Conservation (phyloP, 2,113 vertebrate genomes). For the Syngnathoides biaculeatus region DNA sequence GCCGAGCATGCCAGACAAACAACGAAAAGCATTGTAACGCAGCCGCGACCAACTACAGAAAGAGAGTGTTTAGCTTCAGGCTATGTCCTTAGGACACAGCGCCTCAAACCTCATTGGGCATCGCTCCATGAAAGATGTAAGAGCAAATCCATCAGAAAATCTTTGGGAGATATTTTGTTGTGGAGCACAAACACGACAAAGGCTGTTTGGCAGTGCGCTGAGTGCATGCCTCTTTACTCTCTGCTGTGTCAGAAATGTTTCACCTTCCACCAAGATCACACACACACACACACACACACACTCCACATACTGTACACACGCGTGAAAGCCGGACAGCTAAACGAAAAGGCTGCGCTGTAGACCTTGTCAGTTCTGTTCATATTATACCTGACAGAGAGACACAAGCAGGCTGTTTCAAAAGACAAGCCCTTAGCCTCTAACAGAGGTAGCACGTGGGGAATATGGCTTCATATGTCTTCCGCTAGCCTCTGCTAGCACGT, state of each 20-base stretch:
- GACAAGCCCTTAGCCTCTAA: constrained; percentile 46
- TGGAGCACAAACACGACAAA: constrained; percentile 43
- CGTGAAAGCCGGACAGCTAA: constrained; percentile 56
- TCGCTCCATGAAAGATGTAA: constrained; percentile 84
- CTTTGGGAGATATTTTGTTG: constrained; percentile 54
- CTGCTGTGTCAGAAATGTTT: constrained; percentile 64
- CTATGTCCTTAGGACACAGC: constrained; percentile 78
- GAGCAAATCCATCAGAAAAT: constrained; percentile 70
- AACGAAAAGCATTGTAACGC: constrained; percentile 49
- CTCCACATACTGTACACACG: background rate
- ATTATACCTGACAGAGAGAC: constrained; percentile 60
- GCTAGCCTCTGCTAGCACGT: constrained; percentile 17
- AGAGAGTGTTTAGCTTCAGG: constrained; percentile 80
- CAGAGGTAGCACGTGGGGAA: constrained; percentile 30
- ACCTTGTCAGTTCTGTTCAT: constrained; percentile 56
- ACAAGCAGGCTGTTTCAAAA: constrained; percentile 41
- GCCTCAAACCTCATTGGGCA: constrained; percentile 78
- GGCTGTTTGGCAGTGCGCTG: constrained; percentile 11
- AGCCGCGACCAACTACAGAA: constrained; percentile 67
- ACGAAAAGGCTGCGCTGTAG: constrained; percentile 44
- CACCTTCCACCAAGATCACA: constrained; percentile 52
- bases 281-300: constrained; percentile 34
- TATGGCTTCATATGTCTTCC: constrained; percentile 30
- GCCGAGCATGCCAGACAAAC: constrained; percentile 28
- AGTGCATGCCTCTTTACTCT: constrained; percentile 23